Evolutionary conservation across 2,113 vertebrate genomes (phyloP).

Genomic region (Myxocyprinus asiaticus): DNA sequence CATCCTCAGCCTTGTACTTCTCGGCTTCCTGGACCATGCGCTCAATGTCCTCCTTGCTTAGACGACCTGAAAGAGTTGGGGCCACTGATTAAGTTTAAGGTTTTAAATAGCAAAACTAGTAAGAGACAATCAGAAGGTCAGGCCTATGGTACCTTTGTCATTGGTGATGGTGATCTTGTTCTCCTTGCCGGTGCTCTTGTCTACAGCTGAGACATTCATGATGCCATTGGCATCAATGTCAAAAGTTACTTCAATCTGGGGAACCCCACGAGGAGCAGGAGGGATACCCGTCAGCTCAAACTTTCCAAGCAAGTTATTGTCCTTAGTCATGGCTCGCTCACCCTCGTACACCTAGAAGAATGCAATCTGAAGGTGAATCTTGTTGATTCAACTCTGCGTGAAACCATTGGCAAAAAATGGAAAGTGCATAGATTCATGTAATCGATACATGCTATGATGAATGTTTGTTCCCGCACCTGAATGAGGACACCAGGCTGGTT

Average conservation of each 20-base stretch:
- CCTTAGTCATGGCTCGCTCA: slow-evolving; percentile 77
- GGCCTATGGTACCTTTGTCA: slow-evolving; percentile 78
- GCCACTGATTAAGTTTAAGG: neutral
- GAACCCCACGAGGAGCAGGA: slow-evolving; percentile 73
- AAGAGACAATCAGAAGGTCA: neutral
- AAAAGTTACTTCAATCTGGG: slow-evolving; percentile 77
- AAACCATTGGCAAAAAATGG: neutral
- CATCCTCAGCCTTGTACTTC: slow-evolving; percentile 87
- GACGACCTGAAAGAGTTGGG: slow-evolving; percentile 71
- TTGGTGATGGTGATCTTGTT: slow-evolving; percentile 93
- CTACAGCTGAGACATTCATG: slow-evolving; percentile 74
- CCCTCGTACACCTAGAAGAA: slow-evolving; percentile 73
- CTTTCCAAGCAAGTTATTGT: slow-evolving; percentile 78
- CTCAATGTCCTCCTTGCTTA: slow-evolving; percentile 92
- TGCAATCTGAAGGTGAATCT: neutral
- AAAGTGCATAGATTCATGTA: too few species aligned
- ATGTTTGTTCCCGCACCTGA: slow-evolving; percentile 56
- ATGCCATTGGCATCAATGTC: slow-evolving; percentile 77
- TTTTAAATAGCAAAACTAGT: neutral
- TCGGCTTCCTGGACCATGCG: slow-evolving; percentile 91
- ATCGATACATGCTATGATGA: too few species aligned
- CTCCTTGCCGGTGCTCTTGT: slow-evolving; percentile 76
- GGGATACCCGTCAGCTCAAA: slow-evolving; percentile 74
- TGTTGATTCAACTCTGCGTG: neutral
- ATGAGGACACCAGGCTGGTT: slow-evolving; percentile 78